phyloP scores from a whole-genome alignment of 2,113 vertebrate species.

The Nanorana parkeri region DNA sequence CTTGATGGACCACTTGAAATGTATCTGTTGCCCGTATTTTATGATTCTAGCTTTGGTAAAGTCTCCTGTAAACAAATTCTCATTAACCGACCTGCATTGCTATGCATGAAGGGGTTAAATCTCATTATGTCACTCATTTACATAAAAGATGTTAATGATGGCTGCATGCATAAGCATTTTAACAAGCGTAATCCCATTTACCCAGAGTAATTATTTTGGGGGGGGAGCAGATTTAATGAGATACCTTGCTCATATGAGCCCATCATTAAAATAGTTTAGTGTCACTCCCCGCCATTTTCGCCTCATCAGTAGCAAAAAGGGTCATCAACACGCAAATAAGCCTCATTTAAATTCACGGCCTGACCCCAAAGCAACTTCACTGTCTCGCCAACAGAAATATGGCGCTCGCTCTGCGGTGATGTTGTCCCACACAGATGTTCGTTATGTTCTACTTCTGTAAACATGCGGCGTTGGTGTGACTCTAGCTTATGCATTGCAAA shows the following conservation, averaged over 20 bases:
- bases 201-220: slow-evolving; percentile 49
- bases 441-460: slow-evolving; percentile 14
- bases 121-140: slow-evolving; percentile 7
- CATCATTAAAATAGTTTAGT: slow-evolving; percentile 55
- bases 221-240: slow-evolving; percentile 50
- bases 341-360: slow-evolving; percentile 24
- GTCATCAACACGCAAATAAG: slow-evolving; percentile 46
- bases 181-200: slow-evolving; percentile 58
- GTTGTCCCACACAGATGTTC: slow-evolving; percentile 24
- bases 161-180: slow-evolving; percentile 47
- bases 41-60: not conserved
- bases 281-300: slow-evolving; percentile 55
- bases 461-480: slow-evolving; percentile 9
- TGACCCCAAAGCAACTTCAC: slow-evolving; percentile 32
- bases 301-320: slow-evolving; percentile 39
- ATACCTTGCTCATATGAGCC: slow-evolving; percentile 44
- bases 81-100: not conserved
- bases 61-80: not conserved
- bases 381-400: not conserved
- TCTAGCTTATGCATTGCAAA: not conserved
- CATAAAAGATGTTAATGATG: slow-evolving; percentile 51
- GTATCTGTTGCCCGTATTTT: not conserved
- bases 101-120: not conserved
- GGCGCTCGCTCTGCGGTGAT: not conserved
- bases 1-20: too few relatives aligned